Base-by-base conservation (phyloP, 2,888 invertebrate species). In the Ectropis crepuscularia region DNA sequence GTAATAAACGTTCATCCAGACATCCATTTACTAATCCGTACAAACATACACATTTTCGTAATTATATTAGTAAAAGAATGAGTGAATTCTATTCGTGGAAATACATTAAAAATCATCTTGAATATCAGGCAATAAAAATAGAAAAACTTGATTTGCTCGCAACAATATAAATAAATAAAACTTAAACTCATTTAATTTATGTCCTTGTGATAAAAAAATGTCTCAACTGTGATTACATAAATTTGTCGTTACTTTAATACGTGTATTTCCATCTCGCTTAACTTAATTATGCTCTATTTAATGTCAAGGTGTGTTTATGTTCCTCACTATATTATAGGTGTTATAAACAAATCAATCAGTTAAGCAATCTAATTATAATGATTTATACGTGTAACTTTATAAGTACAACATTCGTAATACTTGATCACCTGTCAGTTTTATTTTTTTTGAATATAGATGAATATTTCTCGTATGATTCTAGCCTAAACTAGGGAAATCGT, bases 261-360 rank as follows among this genome's bases (percentile, higher is more conserved):
- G 2, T 7, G 7, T 11, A 12, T 11, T 38, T 50, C 10, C 6
- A 50, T 6, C 12, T 55, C n/a, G 11, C 45, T 6, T 37, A 53
- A 43, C 9, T 12, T 53, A 45, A 12, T 12, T 41, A 55, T 42
- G 9, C 37, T 6, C 8, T 47, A 47, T n/a, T 45, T 55, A 55
- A 55, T 55, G 46, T 51, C 55, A 61, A 61, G 61, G 61, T 39
- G 6, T 43, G 41, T 49, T 54, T 54, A 50, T 38, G 45, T 6
- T 45, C 38, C 11, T 45, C 28, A 45, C 37, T 39, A 47, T 38
- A 43, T 45, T 49, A 48, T 37, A 12, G 8, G 42, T 39, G 49
- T n/a, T 10, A 54, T 54, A 55, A 55, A 61, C 49, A 55, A 38
- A 49, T 55, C 54, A 55, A 61, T 61, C 36, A 53, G 53, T 46